Percentiles rank a stretch among this genome's conserved stretches.
Evolutionary conservation across 2,888 invertebrate genomes (phyloP).

Genomic region (Pycnomerus fuliginosus): DNA sequence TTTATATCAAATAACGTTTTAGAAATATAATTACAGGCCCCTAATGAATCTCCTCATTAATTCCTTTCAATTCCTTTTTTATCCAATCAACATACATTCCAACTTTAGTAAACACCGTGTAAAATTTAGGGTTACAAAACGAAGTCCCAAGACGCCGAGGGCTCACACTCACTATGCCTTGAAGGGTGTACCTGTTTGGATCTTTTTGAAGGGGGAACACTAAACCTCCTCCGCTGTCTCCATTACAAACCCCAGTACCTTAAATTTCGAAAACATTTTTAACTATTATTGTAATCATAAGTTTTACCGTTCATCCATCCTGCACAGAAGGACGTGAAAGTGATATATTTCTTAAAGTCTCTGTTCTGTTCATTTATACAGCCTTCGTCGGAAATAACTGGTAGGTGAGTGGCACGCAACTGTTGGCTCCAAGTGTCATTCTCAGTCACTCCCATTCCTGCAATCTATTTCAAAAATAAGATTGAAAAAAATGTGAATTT

Average conservation of each 20-base stretch:
- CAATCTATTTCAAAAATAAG: constrained; percentile 45
- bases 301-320: constrained; percentile 57
- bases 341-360: constrained; percentile 57
- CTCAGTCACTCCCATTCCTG: constrained; percentile 64
- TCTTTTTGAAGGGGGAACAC: constrained; percentile 50
- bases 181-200: constrained; percentile 40
- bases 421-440: constrained; percentile 55
- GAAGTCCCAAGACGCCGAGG: constrained; percentile 47
- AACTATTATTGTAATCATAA: neutral
- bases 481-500: neutral
- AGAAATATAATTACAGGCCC: no score
- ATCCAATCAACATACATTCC: constrained; percentile 44
- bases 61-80: no score
- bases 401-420: constrained; percentile 55
- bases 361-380: constrained; percentile 55
- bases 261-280: constrained; percentile 18
- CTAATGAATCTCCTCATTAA: no score
- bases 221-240: constrained; percentile 65
- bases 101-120: constrained; percentile 55
- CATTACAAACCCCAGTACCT: constrained; percentile 62
- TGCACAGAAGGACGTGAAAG: constrained; percentile 64
- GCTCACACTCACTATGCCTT: constrained; percentile 55
- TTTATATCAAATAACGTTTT: no score
- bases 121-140: constrained; percentile 51
- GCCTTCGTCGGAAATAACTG: constrained; percentile 56